phyloP scores from a whole-genome alignment of 2,888 invertebrate genomes.

The Trilocha varians region DNA sequence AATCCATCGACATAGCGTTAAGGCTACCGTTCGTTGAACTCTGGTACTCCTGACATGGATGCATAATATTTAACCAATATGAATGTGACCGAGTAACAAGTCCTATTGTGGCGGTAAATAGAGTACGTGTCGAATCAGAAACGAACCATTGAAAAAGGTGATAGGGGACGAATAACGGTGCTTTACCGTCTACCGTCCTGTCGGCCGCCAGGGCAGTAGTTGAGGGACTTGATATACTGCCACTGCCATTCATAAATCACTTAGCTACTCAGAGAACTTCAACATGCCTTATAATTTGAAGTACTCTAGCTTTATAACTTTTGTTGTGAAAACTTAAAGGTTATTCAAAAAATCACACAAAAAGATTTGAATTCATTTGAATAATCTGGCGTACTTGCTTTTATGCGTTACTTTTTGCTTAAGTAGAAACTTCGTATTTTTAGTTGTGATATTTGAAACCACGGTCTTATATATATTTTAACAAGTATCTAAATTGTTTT shows the following conservation, averaged over 20 bases:
- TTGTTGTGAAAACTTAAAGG: no score
- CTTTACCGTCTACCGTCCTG: constrained; percentile 12
- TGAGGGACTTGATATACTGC: background rate
- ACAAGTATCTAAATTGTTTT: no score
- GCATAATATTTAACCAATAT: constrained; percentile 46
- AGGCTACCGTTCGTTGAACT: constrained; percentile 42
- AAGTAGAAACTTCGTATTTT: no score
- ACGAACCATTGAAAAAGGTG: constrained; percentile 57
- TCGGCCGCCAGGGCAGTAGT: constrained; percentile 1
- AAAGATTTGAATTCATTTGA: no score
- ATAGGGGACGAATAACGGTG: constrained; percentile 63
- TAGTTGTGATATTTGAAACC: no score
- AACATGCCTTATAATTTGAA: no score
- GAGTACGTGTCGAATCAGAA: constrained; percentile 67
- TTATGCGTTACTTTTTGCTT: no score
- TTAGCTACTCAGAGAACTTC: no score
- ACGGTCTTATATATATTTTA: no score
- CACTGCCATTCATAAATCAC: background rate
- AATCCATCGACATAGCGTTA: background rate
- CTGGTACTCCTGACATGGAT: constrained; percentile 53
- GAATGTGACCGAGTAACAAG: constrained; percentile 56
- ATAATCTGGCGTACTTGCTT: no score
- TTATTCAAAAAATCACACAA: no score
- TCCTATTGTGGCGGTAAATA: constrained; percentile 53
- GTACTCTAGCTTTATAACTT: no score